Evolutionary conservation across 2,113 vertebrate species (phyloP).

Genomic region (Stegostoma tigrinum): DNA sequence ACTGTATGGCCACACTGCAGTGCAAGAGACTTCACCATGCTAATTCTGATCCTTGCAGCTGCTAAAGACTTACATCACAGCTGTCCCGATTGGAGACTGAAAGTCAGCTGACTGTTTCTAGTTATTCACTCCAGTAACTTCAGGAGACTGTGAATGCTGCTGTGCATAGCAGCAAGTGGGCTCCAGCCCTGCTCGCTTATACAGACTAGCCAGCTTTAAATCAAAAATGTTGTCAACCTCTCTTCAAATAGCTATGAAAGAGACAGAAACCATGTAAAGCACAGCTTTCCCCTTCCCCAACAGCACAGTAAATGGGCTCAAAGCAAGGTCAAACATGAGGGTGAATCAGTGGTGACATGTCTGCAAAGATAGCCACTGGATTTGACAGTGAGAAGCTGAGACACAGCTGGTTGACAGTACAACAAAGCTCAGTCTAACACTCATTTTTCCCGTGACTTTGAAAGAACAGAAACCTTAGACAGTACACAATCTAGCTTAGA

Average conservation of each 20-base stretch:
- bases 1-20: constrained; percentile 67
- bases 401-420: constrained; percentile 49
- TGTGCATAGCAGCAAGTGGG: constrained; percentile 55
- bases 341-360: constrained; percentile 51
- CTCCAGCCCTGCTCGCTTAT: constrained; percentile 34
- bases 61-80: constrained; percentile 87
- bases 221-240: background rate
- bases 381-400: constrained; percentile 42
- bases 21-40: constrained; percentile 58
- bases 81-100: constrained; percentile 77
- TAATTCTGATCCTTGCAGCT: constrained; percentile 79
- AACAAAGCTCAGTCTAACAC: constrained; percentile 42
- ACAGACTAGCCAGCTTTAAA: background rate
- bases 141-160: constrained; percentile 55
- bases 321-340: constrained; percentile 45
- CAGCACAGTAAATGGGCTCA: background rate
- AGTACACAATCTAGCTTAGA: constrained; percentile 34
- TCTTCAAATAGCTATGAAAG: background rate
- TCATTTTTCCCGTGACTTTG: constrained; percentile 44
- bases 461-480: constrained; percentile 43
- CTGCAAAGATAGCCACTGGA: constrained; percentile 44
- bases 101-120: constrained; percentile 75
- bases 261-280: background rate
- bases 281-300: background rate
- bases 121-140: constrained; percentile 77